phyloP scores from a whole-genome alignment of 2,113 vertebrate species.

The Bos taurus region DNA sequence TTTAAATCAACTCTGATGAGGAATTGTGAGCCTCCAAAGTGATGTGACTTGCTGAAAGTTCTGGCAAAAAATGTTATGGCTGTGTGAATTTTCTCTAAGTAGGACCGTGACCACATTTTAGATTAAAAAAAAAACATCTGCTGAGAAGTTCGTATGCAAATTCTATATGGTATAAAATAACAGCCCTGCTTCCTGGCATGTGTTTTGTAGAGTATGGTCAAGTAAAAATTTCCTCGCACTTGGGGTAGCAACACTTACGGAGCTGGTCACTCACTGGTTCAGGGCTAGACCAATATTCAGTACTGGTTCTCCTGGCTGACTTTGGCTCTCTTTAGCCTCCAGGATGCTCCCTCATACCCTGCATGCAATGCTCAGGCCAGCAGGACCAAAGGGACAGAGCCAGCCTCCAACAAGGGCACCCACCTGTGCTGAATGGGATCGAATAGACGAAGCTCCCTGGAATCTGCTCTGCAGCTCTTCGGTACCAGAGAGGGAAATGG shows the following conservation, averaged over 20 bases:
- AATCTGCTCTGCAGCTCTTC: constrained; percentile 96
- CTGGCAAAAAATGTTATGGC: not conserved
- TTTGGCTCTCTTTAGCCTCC: not conserved
- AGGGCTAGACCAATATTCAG: not conserved
- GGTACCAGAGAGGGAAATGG: constrained; percentile 98
- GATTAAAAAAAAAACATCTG: not conserved
- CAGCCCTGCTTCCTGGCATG: not conserved
- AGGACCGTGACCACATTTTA: not conserved
- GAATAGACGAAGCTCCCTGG: constrained; percentile 97
- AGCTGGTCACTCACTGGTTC: not conserved
- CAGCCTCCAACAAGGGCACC: not conserved
- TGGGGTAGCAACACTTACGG: not conserved
- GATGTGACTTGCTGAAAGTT: not conserved
- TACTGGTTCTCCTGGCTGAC: not conserved
- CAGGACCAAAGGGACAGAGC: not conserved
- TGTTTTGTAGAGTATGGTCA: not conserved
- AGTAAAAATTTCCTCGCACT: not conserved
- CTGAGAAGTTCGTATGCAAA: not conserved
- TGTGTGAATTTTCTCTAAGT: not conserved
- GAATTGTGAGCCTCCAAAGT: not conserved
- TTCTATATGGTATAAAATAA: not conserved
- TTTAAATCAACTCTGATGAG: not conserved
- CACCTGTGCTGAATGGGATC: constrained; percentile 94
- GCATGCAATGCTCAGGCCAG: not conserved
- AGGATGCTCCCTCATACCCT: not conserved